Base-by-base conservation (phyloP, 2,113 vertebrate species). In the Toxotes jaculatrix region DNA sequence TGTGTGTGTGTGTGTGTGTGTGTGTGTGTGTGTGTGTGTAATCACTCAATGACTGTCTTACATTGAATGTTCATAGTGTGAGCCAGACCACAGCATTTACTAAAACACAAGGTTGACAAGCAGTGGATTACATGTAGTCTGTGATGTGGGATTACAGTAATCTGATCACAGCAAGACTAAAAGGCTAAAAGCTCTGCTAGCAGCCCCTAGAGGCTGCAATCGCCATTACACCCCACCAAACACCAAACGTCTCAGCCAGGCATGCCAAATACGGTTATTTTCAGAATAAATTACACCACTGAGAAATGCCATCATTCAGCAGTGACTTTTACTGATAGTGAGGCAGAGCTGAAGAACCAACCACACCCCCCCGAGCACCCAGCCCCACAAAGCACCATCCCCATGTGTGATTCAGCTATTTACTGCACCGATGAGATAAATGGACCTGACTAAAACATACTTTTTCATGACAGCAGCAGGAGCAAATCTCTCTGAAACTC, bases 71-170 rank as follows among this genome's bases (percentile, higher is more conserved):
- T 63, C 47, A 78, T 34, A 68, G 47, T 62, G 40, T 32, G 32
- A 40, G 38, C 45, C 38, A 69, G 36, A 27, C 27, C 27, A 27
- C 36, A 51, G 43, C 19, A 42, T 57, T 49, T 27, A 71, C 31
- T 64, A 14, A 84, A 74, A 69, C 65, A 69, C 36, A 60, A 59
- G 63, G 71, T 34, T 59, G 32, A 57, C 60, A 75, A 40, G 70
- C 71, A 61, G 38, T 49, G 49, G 8, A 40, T 74, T 67, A 68
- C 56, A 63, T 74, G 68, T 45, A 53, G 34, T 43, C 66, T 65
- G 47, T 74, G 64, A 53, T 75, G 77, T 45, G 43, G 77, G 62
- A 77, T 74, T 81, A 68, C 56, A 61, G 62, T 57, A 42, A 68
- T 77, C 40, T 57, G 32, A 86, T 74, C 38, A 57, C 13, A 42